Evolutionary conservation across 2,888 invertebrate species (phyloP), one percentile per base, ranked within the genome.

Genomic region (Anoplius nigerrimus): DNA sequence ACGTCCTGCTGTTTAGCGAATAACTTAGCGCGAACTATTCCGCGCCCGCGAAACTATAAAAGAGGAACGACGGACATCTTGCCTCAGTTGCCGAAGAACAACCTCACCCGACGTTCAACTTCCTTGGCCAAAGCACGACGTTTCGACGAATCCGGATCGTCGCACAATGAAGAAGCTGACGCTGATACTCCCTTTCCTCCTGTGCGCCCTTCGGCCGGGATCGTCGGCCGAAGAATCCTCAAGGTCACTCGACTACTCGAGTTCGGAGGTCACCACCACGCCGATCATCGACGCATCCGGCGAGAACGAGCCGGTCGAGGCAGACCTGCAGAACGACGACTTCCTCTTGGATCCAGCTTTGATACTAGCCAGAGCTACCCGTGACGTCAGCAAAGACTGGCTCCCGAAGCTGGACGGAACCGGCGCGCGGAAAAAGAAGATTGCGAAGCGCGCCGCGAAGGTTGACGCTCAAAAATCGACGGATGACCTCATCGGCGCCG

Each of bases 291-390:
- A 34, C 34, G 34, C 34, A 6, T 34, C 34, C 11, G n/a, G 16
- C 18, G 48, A 2, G 5, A 18, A 48, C 18, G 18, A 48, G 18
- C 16, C n/a, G 18, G 48, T 48, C 11, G 27, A 16, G 34, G 71
- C 76, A 1, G 78, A 78, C 69, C 53, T 80, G 0, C 56, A 77
- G 15, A 75, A 76, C 2, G 63, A 77, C 15, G 81, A 82, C 51
- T 67, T 81, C 21, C 54, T 80, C 0, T 27, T 82, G 16, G 81
- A 83, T 65, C 81, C 84, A 0, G 75, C 74, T 24, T 46, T 81
- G 18, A 74, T 80, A 6, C 58, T 81, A 22, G 77, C 80, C 15
- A 75, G 83, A 4, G 53, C 73, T 2, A 72, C 69, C 2, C 74
- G 81, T 11, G 69, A 75, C 45, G 46, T 66, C 15, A 53, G 56